A percentile compares a stretch with the other conserved stretches of the same genome.
Evolutionary conservation across 2,888 invertebrate species (phyloP).

Genomic region (Furcula furcula): DNA sequence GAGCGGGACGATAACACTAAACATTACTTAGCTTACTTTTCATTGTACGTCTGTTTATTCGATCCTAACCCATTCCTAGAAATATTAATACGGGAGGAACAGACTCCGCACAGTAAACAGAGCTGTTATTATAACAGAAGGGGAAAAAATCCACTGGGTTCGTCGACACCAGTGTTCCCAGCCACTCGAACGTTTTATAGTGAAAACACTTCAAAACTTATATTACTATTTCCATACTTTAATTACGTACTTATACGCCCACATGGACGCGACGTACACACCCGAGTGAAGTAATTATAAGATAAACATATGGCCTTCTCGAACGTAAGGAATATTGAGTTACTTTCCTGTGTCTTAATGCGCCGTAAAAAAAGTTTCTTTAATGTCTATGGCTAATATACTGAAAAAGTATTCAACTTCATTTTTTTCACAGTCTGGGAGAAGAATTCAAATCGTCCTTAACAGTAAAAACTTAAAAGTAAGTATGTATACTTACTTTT

Average conservation of each 20-base stretch:
- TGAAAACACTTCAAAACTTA: conserved; percentile 80
- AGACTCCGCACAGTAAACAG: conserved; percentile 63
- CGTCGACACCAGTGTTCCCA: conserved; percentile 72
- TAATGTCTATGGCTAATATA: too few species aligned
- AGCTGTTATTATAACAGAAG: conserved; percentile 68
- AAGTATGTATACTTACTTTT: too few species aligned
- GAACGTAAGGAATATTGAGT: conserved; percentile 53
- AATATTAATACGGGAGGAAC: conserved; percentile 35
- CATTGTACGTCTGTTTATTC: not conserved
- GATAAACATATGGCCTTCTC: conserved; percentile 73
- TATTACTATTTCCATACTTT: conserved; percentile 80
- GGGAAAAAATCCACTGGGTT: conserved; percentile 59
- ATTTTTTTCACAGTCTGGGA: too few species aligned
- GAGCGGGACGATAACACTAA: not conserved
- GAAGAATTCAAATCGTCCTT: too few species aligned
- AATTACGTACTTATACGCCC: conserved; percentile 69
- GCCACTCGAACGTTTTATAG: conserved; percentile 77
- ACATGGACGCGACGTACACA: conserved; percentile 45
- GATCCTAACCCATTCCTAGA: conserved; percentile 1
- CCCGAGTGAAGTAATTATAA: conserved; percentile 54
- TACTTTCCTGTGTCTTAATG: conserved; percentile 47
- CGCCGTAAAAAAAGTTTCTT: conserved; percentile 16
- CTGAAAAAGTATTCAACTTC: too few species aligned
- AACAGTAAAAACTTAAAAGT: too few species aligned
- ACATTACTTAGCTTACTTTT: not conserved